Evolutionary conservation across 2,888 invertebrate species (phyloP).

Genomic region (Celastrina argiolus): DNA sequence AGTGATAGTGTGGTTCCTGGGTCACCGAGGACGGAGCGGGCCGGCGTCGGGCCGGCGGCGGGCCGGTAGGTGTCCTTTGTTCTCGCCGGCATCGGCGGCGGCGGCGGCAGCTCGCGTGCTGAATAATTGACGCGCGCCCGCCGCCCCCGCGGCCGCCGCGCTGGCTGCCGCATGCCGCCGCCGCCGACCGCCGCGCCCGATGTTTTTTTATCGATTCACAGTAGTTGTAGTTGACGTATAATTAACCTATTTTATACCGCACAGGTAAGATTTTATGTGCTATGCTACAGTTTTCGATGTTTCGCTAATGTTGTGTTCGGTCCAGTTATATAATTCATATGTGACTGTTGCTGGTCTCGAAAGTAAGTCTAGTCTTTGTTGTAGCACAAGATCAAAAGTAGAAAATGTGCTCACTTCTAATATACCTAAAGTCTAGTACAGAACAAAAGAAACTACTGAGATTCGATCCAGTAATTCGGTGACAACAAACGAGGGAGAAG

Average conservation of each 20-base stretch:
- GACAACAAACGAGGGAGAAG: background rate
- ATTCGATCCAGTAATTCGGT: background rate
- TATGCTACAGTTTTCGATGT: background rate
- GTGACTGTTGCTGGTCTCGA: conserved; percentile 1
- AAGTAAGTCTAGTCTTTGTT: background rate
- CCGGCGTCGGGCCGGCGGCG: conserved; percentile 47
- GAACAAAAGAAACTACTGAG: background rate
- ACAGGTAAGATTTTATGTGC: background rate
- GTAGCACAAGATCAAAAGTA: background rate
- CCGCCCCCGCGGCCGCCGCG: conserved; percentile 72
- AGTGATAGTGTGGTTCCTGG: conserved; percentile 43
- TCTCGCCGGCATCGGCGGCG: conserved; percentile 44
- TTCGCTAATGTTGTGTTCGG: background rate
- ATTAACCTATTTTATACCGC: background rate
- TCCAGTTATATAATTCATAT: background rate
- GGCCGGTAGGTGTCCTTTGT: conserved; percentile 70
- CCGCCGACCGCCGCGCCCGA: conserved; percentile 35
- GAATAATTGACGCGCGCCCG: conserved; percentile 74
- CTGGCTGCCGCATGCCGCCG: conserved; percentile 63
- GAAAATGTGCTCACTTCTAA: background rate
- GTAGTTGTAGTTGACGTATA: conserved; percentile 17
- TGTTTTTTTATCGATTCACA: conserved; percentile 27
- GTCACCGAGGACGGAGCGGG: conserved; percentile 43
- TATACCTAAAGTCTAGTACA: background rate
- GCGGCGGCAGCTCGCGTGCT: conserved; percentile 60